phyloP scores from a whole-genome alignment of 2,113 vertebrate genomes.

The Coryphaenoides rupestris region DNA sequence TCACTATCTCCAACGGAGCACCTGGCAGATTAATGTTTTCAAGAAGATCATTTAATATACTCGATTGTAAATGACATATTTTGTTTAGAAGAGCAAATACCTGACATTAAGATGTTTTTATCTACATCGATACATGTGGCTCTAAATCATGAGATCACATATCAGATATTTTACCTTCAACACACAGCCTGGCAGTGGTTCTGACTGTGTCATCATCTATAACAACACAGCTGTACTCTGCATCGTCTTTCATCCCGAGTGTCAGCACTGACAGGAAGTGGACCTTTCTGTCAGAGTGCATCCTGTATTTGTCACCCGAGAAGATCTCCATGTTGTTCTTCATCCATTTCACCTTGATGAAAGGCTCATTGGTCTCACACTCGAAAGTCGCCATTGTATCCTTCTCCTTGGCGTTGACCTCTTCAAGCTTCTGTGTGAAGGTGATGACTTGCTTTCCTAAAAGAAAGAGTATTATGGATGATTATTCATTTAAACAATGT shows the following conservation, averaged over 20 bases:
- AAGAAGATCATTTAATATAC: neutral
- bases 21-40: slow-evolving; percentile 63
- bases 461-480: slow-evolving; percentile 13
- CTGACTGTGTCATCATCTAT: slow-evolving; percentile 81
- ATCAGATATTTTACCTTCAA: slow-evolving; percentile 81
- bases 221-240: slow-evolving; percentile 84
- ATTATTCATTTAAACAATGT: neutral
- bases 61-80: neutral
- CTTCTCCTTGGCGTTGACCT: slow-evolving; percentile 85
- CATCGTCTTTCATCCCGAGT: slow-evolving; percentile 80
- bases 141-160: too few relatives aligned
- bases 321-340: slow-evolving; percentile 85
- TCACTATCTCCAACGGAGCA: slow-evolving; percentile 83
- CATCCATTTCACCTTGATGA: slow-evolving; percentile 95
- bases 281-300: slow-evolving; percentile 95
- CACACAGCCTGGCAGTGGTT: slow-evolving; percentile 84
- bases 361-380: slow-evolving; percentile 97
- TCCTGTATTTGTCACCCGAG: slow-evolving; percentile 92
- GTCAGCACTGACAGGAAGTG: slow-evolving; percentile 92
- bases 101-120: too few relatives aligned
- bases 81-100: neutral
- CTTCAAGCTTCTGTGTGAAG: slow-evolving; percentile 86
- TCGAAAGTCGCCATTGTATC: slow-evolving; percentile 96
- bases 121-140: too few relatives aligned
- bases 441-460: slow-evolving; percentile 85